Conservation (phyloP, 2,888 invertebrate genomes). For the Synanthedon andrenaeformis region DNA sequence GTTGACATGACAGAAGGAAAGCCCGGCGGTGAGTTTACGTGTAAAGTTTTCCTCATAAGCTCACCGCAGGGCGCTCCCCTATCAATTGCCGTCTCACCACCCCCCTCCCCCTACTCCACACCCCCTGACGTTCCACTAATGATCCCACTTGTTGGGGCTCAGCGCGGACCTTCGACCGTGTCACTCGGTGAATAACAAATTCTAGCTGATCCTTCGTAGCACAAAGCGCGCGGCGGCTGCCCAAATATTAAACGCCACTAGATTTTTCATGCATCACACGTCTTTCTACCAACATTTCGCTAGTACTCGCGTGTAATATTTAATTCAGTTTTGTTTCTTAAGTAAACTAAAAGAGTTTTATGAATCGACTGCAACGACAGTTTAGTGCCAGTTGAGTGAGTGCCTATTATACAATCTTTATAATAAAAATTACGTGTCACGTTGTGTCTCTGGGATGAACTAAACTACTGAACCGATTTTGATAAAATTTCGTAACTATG, state of each 20-base stretch:
- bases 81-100: constrained; percentile 47
- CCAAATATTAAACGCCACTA: constrained; percentile 27
- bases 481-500: no score
- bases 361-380: no score
- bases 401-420: no score
- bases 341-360: no score
- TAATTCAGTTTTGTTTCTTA: not conserved
- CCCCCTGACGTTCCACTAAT: constrained; percentile 43
- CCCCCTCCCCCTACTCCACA: constrained; percentile 13
- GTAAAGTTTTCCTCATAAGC: constrained; percentile 64
- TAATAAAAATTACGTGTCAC: no score
- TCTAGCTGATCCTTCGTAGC: constrained; percentile 44
- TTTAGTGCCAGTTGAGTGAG: no score
- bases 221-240: constrained; percentile 20
- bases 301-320: not conserved
- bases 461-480: no score
- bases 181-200: constrained; percentile 66
- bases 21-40: constrained; percentile 44
- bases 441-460: no score
- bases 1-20: constrained; percentile 20
- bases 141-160: constrained; percentile 68
- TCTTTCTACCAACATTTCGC: constrained; percentile 9
- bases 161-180: constrained; percentile 59
- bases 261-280: constrained; percentile 14
- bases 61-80: constrained; percentile 60